Evolutionary conservation across 2,797 vertebrate species (phyloP), one percentile per base, ranked within the genome.

Genomic region (Sylvia borin): DNA sequence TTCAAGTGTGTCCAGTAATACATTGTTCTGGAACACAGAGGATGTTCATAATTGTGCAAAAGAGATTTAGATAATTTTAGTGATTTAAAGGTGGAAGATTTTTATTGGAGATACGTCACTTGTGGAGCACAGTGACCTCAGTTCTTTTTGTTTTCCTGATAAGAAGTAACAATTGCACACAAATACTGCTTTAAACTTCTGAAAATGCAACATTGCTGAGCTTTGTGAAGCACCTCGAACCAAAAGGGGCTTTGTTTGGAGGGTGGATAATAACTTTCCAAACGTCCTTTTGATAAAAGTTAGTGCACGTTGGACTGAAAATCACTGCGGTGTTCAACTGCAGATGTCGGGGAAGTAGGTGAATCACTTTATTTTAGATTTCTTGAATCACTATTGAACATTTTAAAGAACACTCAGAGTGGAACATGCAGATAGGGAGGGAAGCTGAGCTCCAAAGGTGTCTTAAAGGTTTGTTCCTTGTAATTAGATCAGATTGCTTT

Each of bases 21-120:
- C 0, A 0, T 25, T 45, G 13, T 43, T 79, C 34, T 60, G 67
- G 77, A 88, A n/a, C 32, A n/a, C 0, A 15, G 48, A 54, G 74
- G 27, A 13, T 68, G 58, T 54, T 85, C 14, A 10, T 50, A n/a
- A 40, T 22, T 32, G 53, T 76, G 47, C 31, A 34, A 16, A 83
- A 68, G 64, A 83, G 38, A 21, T 67, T 43, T 2, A 58, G 66
- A 36, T 26, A 0, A 36, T 58, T 60, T 58, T 68, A 73, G 11
- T 68, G 57, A 64, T 74, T 51, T 36, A 45, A 55, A 38, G 76
- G 19, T 13, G 4, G 14, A 16, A n/a, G 48, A 26, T 64, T 90
- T 90, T 51, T 27, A 5, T 24, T 64, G 60, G 70, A 40, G 32
- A 11, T 31, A 2, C 1, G 5, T 79, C 55, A 29, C 48, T 66